Percentiles rank a stretch among this genome's conserved stretches.
phyloP scores from a whole-genome alignment of 2,888 invertebrate genomes.

The Drosophila putrida region DNA sequence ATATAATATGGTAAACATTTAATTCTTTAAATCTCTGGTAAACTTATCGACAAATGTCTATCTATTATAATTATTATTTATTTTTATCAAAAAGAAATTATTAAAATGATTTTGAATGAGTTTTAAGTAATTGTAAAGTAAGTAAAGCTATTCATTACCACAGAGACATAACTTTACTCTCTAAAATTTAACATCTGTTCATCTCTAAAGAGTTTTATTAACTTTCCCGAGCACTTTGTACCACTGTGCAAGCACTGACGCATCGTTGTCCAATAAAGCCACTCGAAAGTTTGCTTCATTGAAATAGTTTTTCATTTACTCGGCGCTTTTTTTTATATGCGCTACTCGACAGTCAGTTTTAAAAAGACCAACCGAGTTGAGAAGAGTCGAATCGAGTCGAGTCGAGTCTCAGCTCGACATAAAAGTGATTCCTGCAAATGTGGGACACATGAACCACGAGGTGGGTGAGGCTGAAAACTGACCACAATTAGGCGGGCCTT shows the following conservation, averaged over 20 bases:
- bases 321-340: conserved; percentile 37
- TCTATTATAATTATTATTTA: too few relatives aligned
- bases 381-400: conserved; percentile 1
- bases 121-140: too few relatives aligned
- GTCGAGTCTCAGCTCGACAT: neutral
- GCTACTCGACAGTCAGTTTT: conserved; percentile 31
- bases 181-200: too few relatives aligned
- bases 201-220: neutral
- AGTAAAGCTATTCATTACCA: too few relatives aligned
- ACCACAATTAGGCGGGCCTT: conserved; percentile 40
- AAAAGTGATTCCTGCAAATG: conserved; percentile 24
- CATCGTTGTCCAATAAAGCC: conserved; percentile 43
- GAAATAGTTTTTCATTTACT: conserved; percentile 77
- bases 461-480: conserved; percentile 12
- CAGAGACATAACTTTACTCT: too few relatives aligned
- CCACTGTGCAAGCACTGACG: conserved; percentile 40
- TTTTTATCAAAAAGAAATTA: too few relatives aligned
- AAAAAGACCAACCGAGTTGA: conserved; percentile 49
- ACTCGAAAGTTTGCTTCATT: conserved; percentile 69
- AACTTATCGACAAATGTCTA: too few relatives aligned
- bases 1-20: too few relatives aligned
- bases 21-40: too few relatives aligned
- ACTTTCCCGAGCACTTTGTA: neutral
- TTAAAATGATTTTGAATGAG: too few relatives aligned
- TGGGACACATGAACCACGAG: conserved; percentile 23